Base-by-base conservation (phyloP, 2,888 invertebrate species). In the Xylocampa areola region DNA sequence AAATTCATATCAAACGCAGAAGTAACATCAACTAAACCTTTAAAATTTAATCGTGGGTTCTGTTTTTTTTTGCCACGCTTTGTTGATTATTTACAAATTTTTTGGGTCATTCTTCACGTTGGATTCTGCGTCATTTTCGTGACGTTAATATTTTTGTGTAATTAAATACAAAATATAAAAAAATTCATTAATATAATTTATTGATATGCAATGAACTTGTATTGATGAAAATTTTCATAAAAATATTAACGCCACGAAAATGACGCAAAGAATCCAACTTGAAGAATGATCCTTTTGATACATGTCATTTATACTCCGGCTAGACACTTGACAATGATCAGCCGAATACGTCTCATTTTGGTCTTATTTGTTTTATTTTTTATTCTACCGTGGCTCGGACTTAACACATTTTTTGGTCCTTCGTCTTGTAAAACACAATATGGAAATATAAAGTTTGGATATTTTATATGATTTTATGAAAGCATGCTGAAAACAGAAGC, bases 281-380 rank as follows among this genome's bases (percentile, higher is more conserved):
- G n/a, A n/a, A n/a, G n/a, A n/a, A n/a, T n/a, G n/a, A n/a, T n/a
- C n/a, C n/a, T n/a, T n/a, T n/a, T 19, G 30, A 8, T 30, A 43
- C 29, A 43, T 14, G 4, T 43, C 57, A 55, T 63, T 35, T 21
- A 37, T 25, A 10, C 29, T 32, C 44, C 36, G 40, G 53, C 14
- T 43, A 44, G 44, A 44, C n/a, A 40, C 35, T 32, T 43, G 35
- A 40, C 53, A 32, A 25, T 44, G 41, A 40, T 50, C 11, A 41
- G 52, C 66, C 58, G 64, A 51, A 68, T 58, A 54, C 55, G 43
- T 25, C 59, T 54, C 57, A 51, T 47, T 67, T 61, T 52, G 16
- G 43, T 36, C 43, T 57, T 43, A 43, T 39, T 30, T 32, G 27
- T 61, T 60, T 50, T 51, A 43, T 36, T 59, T 59, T 29, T 49